These are phyloP conservation scores for Drosophila tanythrix DNA, from an alignment of 2,888 invertebrate genomes.

Conservation along the genomic window DNA sequence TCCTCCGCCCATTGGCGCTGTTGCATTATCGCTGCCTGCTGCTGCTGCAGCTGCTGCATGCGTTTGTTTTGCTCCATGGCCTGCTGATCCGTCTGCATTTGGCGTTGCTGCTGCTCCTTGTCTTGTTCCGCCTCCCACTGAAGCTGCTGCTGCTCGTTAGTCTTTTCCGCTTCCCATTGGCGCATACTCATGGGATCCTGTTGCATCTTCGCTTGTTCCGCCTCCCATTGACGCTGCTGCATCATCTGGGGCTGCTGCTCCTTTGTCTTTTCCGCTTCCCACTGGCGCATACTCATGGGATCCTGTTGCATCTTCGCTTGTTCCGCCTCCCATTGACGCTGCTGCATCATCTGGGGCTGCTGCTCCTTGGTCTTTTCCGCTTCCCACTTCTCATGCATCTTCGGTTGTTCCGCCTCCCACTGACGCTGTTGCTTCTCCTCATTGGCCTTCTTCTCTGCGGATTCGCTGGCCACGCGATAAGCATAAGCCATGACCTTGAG, in stretches of 20 bases:
- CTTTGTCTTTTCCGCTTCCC: slow-evolving; percentile 1
- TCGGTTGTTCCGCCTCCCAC: background rate
- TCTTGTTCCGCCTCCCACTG: slow-evolving; percentile 15
- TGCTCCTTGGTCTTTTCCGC: background rate
- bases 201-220: slow-evolving; percentile 8
- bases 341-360: background rate
- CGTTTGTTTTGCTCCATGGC: slow-evolving; percentile 12
- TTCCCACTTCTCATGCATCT: background rate
- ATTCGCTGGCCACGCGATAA: slow-evolving; percentile 73
- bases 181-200: slow-evolving; percentile 21
- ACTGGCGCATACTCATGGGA: slow-evolving; percentile 8
- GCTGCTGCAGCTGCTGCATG: slow-evolving; percentile 6
- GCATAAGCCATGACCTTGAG: slow-evolving; percentile 78
- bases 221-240: slow-evolving; percentile 10
- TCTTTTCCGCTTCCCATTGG: too few species aligned
- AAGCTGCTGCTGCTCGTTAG: too few species aligned
- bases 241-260: background rate
- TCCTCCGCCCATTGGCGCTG: slow-evolving; percentile 44
- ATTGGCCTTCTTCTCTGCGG: slow-evolving; percentile 27
- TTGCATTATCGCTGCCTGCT: slow-evolving; percentile 5
- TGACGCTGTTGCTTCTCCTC: slow-evolving; percentile 42
- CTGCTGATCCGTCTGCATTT: slow-evolving; percentile 14
- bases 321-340: background rate
- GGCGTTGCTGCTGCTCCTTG: slow-evolving; percentile 6
- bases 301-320: slow-evolving; percentile 1